phyloP scores from a whole-genome alignment of 2,113 vertebrate genomes.

The Dipodomys ordii region DNA sequence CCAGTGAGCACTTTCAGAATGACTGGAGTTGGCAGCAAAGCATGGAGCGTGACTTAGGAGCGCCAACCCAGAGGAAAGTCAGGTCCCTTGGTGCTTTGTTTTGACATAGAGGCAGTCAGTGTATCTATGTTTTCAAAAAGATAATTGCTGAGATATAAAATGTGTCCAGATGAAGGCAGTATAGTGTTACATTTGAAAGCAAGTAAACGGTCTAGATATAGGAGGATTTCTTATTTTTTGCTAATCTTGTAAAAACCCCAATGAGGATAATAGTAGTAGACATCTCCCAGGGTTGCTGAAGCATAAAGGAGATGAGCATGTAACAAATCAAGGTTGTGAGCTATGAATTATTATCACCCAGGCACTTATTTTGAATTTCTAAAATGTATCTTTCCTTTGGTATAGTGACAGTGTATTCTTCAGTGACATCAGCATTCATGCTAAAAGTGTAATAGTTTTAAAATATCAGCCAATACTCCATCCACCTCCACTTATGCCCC shows the following conservation, averaged over 20 bases:
- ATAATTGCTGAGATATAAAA: slow-evolving; percentile 50
- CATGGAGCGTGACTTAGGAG: background rate
- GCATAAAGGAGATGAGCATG: background rate
- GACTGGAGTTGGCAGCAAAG: background rate
- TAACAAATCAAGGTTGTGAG: background rate
- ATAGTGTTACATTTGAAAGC: slow-evolving; percentile 46
- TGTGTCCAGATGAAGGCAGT: slow-evolving; percentile 68
- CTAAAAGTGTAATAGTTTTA: background rate
- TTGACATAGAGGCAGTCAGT: background rate
- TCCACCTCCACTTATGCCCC: background rate
- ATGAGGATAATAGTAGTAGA: background rate
- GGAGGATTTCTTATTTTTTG: slow-evolving; percentile 17
- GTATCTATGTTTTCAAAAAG: background rate
- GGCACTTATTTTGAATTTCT: slow-evolving; percentile 1
- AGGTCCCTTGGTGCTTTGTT: background rate
- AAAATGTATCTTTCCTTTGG: slow-evolving; percentile 16
- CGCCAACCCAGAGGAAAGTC: background rate
- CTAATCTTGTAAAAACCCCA: slow-evolving; percentile 10
- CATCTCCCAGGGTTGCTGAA: background rate
- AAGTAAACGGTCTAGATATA: background rate
- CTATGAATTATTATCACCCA: background rate
- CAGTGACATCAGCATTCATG: background rate
- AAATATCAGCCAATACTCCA: background rate
- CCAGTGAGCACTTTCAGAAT: background rate
- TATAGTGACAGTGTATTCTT: background rate